Evolutionary conservation across 1,140 invertebrate species (phyloP).

Genomic region (Trichonephila clavipes): DNA sequence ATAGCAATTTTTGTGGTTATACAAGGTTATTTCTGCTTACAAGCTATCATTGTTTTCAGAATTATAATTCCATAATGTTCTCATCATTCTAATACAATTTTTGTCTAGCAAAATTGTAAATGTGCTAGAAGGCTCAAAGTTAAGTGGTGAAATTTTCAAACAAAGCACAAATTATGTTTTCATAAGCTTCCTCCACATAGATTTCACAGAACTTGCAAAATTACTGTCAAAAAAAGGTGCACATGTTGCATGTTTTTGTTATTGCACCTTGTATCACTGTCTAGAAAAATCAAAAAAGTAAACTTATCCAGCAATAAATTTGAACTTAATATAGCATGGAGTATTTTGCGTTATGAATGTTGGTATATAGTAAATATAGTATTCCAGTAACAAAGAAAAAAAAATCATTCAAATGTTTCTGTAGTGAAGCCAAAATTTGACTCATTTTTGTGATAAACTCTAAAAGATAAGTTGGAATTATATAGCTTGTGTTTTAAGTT

Average conservation of each 20-base stretch:
- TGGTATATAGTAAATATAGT: neutral
- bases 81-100: conserved; percentile 7
- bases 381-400: neutral
- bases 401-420: neutral
- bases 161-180: conserved; percentile 11
- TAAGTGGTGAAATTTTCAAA: neutral
- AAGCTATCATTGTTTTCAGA: neutral
- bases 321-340: conserved; percentile 1
- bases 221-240: neutral
- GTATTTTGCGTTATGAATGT: conserved; percentile 37
- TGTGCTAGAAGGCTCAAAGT: neutral
- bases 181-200: neutral
- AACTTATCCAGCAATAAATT: neutral
- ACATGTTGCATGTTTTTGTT: conserved; percentile 42
- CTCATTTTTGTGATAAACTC: neutral
- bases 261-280: conserved; percentile 26
- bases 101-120: neutral
- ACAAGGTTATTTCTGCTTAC: conserved; percentile 22
- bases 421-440: neutral
- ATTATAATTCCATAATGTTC: conserved; percentile 17
- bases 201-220: conserved; percentile 6
- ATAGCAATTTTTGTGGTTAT: neutral
- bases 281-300: neutral
- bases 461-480: neutral
- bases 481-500: neutral